A percentile compares a stretch with the other conserved stretches of the same genome.
Evolutionary conservation across 2,797 vertebrate genomes (phyloP).

Genomic region (Semaprochilodus insignis): DNA sequence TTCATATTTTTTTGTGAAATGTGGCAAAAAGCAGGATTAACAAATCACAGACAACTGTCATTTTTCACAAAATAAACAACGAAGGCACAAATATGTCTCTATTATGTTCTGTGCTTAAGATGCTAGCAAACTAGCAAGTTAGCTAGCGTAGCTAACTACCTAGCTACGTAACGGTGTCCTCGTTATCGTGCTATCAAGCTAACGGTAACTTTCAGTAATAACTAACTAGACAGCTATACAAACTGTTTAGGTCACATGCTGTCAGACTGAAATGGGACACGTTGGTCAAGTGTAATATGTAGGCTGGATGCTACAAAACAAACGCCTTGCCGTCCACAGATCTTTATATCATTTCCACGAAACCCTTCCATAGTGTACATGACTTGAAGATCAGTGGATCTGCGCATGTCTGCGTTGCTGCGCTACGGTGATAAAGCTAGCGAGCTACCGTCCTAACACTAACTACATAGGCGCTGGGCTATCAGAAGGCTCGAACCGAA

Average conservation of each 20-base stretch:
- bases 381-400: slow-evolving; percentile 2
- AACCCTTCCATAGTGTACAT: no score
- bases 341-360: neutral
- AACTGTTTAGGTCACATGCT: neutral
- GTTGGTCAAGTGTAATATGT: neutral
- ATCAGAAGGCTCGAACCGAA: neutral
- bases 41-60: no score
- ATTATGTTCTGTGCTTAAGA: neutral
- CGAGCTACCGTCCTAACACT: neutral
- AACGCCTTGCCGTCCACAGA: neutral
- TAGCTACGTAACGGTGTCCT: neutral
- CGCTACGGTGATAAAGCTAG: neutral
- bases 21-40: neutral
- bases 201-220: neutral
- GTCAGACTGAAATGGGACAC: neutral
- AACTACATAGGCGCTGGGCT: no score
- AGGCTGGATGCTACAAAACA: slow-evolving; percentile 13
- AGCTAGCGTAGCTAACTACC: neutral
- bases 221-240: neutral
- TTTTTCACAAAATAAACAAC: neutral
- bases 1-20: neutral
- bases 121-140: neutral
- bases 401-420: neutral
- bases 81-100: neutral
- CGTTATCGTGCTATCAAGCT: neutral